Percentiles rank a stretch among this genome's conserved stretches.
Evolutionary conservation across 2,888 invertebrate genomes (phyloP).

Genomic region (Lutraria lutraria): DNA sequence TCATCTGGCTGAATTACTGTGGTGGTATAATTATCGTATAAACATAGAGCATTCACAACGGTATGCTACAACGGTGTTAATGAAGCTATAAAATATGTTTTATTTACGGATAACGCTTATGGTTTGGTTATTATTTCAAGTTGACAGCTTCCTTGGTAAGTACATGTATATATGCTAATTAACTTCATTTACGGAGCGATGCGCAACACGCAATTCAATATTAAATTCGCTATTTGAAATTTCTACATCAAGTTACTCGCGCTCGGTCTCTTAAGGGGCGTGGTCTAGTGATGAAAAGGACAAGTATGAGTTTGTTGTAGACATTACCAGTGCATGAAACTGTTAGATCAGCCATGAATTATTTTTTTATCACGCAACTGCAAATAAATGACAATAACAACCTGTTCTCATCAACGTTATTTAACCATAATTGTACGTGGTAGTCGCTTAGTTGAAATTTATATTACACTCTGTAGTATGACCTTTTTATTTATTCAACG

Average conservation of each 20-base stretch:
- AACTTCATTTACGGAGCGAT: background rate
- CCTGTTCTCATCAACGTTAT: no score
- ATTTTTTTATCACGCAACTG: no score
- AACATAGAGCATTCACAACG: no score
- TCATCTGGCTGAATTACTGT: no score
- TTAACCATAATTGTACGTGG: no score
- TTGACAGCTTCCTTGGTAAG: background rate
- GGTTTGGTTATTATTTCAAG: background rate
- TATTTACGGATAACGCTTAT: background rate
- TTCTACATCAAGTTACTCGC: background rate
- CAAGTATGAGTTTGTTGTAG: background rate
- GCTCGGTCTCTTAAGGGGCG: background rate
- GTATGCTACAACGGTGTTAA: background rate
- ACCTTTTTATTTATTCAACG: no score
- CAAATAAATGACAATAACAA: no score
- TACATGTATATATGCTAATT: background rate
- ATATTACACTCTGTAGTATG: no score
- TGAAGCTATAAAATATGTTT: background rate
- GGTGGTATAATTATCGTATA: no score
- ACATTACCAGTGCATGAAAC: background rate
- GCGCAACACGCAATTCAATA: background rate
- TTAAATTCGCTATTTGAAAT: background rate
- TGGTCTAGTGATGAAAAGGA: background rate
- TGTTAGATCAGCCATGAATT: background rate
- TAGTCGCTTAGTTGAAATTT: no score